phyloP scores from a whole-genome alignment of 2,113 vertebrate genomes.

The Indicator maculatus region DNA sequence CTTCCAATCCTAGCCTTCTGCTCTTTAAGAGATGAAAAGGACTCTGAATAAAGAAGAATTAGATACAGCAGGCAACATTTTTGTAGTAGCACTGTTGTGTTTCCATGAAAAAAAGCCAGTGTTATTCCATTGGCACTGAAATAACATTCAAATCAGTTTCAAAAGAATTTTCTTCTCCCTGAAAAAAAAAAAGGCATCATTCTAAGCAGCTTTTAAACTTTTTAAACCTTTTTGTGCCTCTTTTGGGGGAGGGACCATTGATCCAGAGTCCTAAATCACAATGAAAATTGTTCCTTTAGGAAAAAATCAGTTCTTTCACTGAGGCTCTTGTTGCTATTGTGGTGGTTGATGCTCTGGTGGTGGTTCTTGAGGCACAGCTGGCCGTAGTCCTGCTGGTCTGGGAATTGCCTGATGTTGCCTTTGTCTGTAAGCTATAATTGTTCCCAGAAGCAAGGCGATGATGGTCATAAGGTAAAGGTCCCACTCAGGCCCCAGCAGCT shows the following conservation, averaged over 20 bases:
- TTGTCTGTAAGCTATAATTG: conserved; percentile 95
- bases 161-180: conserved; percentile 79
- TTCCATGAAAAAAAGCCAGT: conserved; percentile 71
- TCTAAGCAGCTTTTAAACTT: conserved; percentile 78
- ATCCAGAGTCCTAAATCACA: conserved; percentile 62
- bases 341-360: conserved; percentile 73
- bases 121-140: conserved; percentile 80
- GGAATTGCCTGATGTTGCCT: conserved; percentile 90
- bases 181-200: conserved; percentile 76
- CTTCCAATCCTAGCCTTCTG: conserved; percentile 28
- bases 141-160: conserved; percentile 78
- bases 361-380: conserved; percentile 73
- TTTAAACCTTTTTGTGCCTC: conserved; percentile 61
- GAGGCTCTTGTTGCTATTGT: conserved; percentile 67
- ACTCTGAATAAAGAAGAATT: conserved; percentile 56
- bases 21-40: conserved; percentile 39
- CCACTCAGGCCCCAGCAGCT: conserved; percentile 96
- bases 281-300: conserved; percentile 57
- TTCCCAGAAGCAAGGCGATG: conserved; percentile 93
- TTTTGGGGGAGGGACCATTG: conserved; percentile 56
- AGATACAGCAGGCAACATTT: conserved; percentile 71
- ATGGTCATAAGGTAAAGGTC: conserved; percentile 99
- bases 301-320: conserved; percentile 56
- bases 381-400: conserved; percentile 63
- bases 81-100: conserved; percentile 67